Base-by-base conservation (phyloP, 2,888 invertebrate species). In the Hypomecis atomaria region DNA sequence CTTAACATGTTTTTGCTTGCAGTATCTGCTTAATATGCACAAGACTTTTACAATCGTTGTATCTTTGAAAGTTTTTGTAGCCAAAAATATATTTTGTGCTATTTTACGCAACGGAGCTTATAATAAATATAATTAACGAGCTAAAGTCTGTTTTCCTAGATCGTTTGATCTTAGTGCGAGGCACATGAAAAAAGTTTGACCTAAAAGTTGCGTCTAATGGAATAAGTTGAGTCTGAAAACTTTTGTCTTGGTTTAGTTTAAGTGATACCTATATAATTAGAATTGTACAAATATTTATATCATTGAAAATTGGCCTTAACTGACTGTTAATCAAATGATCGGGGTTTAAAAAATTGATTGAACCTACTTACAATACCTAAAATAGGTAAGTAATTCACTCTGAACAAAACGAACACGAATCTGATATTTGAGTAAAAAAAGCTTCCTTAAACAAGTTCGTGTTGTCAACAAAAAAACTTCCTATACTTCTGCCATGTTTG, bases 71-170 rank as follows among this genome's bases (percentile, higher is more conserved):
- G n/a, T 4, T 55, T 44, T 55, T 48, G 49, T 34, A 34, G 13
- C 9, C 8, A 4, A 59, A 55, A 50, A 56, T 50, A 55, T 55
- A 64, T 59, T 59, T 48, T 54, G 37, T 8, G 6, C 43, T 23
- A 54, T 49, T 54, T 44, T 55, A 55, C 55, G 49, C 23, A 44
- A 53, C 49, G 5, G 38, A 59, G 49, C 49, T 59, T 64, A 56
- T 59, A 55, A 64, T 64, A 64, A 64, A 64, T 64, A 59, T 54
- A 64, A 59, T 59, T 64, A 64, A 59, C 63, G 55, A 64, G 23
- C 63, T 6, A 48, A 59, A 63, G 34, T 11, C 50, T 50, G 50
- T 59, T 59, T 62, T 38, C 36, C 50, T 59, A 40, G 42, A 34
- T 36, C 62, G 53, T 62, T 66, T 66, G 62, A 62, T 57, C 57